Conservation (phyloP, 2,888 invertebrate genomes). For the Acanthosoma haemorrhoidale region DNA sequence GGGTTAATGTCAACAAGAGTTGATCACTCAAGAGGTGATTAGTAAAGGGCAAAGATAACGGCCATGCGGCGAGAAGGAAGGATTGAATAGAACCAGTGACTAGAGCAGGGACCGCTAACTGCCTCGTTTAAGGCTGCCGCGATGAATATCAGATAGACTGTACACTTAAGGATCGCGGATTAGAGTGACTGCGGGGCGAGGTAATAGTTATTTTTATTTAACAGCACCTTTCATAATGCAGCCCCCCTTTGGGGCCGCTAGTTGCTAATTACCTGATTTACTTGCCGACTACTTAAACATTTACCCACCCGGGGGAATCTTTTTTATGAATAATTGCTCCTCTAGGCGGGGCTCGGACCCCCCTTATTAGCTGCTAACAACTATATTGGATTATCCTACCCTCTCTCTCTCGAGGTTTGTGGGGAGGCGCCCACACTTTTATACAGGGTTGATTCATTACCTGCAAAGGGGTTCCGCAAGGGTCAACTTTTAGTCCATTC, state of each 20-base stretch:
- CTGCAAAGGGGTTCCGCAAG: neutral
- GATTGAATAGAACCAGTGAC: neutral
- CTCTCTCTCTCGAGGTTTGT: too few relatives aligned
- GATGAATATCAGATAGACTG: neutral
- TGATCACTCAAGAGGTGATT: too few relatives aligned
- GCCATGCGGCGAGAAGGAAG: neutral
- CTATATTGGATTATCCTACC: constrained; percentile 8
- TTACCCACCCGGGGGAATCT: neutral
- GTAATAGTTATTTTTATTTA: neutral
- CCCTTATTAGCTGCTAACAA: constrained; percentile 4
- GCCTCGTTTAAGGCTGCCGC: neutral
- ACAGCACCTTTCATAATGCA: neutral
- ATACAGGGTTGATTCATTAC: neutral
- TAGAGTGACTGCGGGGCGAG: neutral
- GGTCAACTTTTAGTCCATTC: neutral
- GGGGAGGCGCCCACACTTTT: neutral
- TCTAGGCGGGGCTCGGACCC: neutral
- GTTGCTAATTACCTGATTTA: constrained; percentile 8
- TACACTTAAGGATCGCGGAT: too few relatives aligned
- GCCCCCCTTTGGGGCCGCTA: too few relatives aligned
- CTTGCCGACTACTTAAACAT: constrained; percentile 2
- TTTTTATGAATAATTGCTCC: constrained; percentile 12
- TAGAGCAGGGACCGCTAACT: neutral
- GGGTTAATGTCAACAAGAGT: too few relatives aligned
- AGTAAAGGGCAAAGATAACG: neutral